Percentiles rank a stretch among this genome's conserved stretches.
These are phyloP conservation scores for Alectoris magna DNA, from an alignment of 2,797 vertebrate genomes.

Conservation along the genomic window DNA sequence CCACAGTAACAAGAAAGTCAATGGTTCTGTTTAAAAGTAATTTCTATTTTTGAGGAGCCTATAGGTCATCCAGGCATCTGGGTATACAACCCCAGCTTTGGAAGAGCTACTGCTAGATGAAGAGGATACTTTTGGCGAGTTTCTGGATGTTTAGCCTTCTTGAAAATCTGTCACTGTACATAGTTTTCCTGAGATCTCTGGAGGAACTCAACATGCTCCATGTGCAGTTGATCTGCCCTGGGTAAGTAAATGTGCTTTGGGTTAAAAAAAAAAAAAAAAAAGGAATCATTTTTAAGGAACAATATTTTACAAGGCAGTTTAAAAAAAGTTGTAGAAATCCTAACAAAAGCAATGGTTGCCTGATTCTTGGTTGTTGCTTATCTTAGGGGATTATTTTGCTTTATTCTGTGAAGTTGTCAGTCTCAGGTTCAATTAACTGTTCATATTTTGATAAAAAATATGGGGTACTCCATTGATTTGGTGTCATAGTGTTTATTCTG, in stretches of 20 bases:
- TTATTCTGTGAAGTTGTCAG: not conserved
- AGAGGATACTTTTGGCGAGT: not conserved
- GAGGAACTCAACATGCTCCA: not conserved
- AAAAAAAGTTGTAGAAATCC: not conserved
- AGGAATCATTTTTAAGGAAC: not conserved
- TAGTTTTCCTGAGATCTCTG: not conserved
- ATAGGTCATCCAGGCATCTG: not conserved
- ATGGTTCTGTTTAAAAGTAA: not conserved
- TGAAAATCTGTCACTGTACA: not conserved
- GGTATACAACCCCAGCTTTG: not conserved
- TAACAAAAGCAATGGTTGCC: fast-evolving
- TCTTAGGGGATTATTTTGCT: not conserved
- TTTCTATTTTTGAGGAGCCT: not conserved
- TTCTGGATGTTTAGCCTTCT: not conserved
- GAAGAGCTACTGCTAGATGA: not conserved
- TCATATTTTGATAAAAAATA: not conserved
- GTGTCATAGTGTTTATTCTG: not conserved
- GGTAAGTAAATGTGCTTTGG: not conserved
- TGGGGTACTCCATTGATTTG: not conserved
- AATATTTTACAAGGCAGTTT: not conserved
- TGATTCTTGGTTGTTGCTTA: not conserved
- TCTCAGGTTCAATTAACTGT: not conserved
- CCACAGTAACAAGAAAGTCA: conserved; percentile 4
- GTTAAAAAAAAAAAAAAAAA: not conserved
- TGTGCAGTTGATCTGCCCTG: fast-evolving